These are phyloP conservation scores for Chrysotoxum bicinctum DNA, from an alignment of 2,888 invertebrate genomes.

Conservation along the genomic window DNA sequence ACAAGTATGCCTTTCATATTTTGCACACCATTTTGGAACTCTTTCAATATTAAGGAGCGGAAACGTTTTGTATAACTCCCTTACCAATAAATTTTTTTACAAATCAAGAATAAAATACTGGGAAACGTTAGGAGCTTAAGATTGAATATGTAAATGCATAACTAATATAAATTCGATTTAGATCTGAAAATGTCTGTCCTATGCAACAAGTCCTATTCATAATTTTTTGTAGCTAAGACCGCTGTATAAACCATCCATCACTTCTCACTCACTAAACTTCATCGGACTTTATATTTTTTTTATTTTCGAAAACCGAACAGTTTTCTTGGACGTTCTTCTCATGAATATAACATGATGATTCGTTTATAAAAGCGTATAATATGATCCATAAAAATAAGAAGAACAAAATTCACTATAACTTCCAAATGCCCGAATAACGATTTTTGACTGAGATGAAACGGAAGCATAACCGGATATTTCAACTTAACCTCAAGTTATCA, in stretches of 20 bases:
- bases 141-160: neutral
- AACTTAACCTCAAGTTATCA: constrained; percentile 55
- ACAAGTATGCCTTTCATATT: too few species aligned
- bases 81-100: too few species aligned
- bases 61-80: too few species aligned
- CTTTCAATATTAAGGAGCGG: too few species aligned
- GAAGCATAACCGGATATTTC: constrained; percentile 44
- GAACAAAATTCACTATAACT: neutral
- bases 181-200: neutral
- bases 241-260: constrained; percentile 17
- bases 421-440: constrained; percentile 12
- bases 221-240: neutral
- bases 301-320: neutral
- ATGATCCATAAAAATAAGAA: constrained; percentile 38
- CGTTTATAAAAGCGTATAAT: constrained; percentile 23
- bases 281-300: neutral
- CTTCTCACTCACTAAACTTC: constrained; percentile 15
- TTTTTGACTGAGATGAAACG: constrained; percentile 25
- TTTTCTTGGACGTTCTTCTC: neutral
- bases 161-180: neutral
- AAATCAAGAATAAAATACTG: neutral
- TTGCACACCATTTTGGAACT: too few species aligned
- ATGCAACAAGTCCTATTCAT: constrained; percentile 7
- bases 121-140: neutral
- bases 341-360: constrained; percentile 23